Conservation (phyloP, 2,797 vertebrate species). For the Sternarchorhynchus goeldii region DNA sequence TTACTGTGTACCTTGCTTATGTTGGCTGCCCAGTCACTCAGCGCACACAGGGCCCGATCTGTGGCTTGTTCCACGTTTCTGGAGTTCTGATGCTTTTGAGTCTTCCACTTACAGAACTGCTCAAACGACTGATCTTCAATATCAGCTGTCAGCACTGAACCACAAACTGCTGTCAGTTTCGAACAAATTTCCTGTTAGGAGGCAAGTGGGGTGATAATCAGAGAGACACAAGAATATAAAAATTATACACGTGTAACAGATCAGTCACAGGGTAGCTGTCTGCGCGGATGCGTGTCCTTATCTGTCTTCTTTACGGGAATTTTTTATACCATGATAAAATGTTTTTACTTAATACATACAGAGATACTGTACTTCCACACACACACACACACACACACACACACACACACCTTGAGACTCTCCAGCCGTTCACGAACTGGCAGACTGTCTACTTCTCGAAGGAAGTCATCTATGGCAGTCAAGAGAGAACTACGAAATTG, state of each 20-base stretch:
- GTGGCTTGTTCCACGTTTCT: slow-evolving; percentile 66
- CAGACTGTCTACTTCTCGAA: slow-evolving; percentile 70
- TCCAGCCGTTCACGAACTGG: slow-evolving; percentile 66
- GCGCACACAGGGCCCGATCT: slow-evolving; percentile 62
- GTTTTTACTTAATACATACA: neutral
- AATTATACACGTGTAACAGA: neutral
- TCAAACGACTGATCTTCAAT: slow-evolving; percentile 65
- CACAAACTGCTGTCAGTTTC: slow-evolving; percentile 55
- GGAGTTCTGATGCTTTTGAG: slow-evolving; percentile 66
- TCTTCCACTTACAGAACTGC: slow-evolving; percentile 72
- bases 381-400: neutral
- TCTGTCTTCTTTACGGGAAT: too few relatives aligned
- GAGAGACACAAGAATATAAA: neutral
- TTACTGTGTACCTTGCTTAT: slow-evolving; percentile 64
- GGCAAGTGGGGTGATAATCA: neutral
- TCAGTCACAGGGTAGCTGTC: neutral
- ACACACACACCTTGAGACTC: slow-evolving; percentile 66
- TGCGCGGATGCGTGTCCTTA: neutral
- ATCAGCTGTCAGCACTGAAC: slow-evolving; percentile 55
- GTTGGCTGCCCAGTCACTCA: slow-evolving; percentile 68
- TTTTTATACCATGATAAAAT: neutral
- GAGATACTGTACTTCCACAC: neutral
- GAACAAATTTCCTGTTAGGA: slow-evolving; percentile 38
- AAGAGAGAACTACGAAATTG: slow-evolving; percentile 65
- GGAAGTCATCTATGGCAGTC: slow-evolving; percentile 64